A percentile compares a stretch with the other conserved stretches of the same genome.
Evolutionary conservation across 1,140 invertebrate species (phyloP).

Genomic region (Cotesia typhae): DNA sequence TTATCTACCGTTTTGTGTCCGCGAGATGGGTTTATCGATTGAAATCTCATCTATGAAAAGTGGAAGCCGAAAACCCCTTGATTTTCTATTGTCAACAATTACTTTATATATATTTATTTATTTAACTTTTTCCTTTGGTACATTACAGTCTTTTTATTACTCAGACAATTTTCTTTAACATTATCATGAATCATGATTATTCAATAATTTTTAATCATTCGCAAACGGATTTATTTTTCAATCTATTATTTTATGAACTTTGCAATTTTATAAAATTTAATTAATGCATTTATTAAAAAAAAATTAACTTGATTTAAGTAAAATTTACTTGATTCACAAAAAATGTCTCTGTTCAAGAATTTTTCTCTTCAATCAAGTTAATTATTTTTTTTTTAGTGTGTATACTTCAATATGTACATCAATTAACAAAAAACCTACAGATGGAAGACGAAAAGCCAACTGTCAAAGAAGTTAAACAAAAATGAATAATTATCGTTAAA

Average conservation of each 20-base stretch:
- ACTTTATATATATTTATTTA: neutral
- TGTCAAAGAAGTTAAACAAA: neutral
- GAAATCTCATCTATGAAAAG: slow-evolving; percentile 24
- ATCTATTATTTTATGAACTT: too few relatives aligned
- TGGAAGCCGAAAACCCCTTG: slow-evolving; percentile 11
- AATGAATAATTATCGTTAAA: slow-evolving; percentile 10
- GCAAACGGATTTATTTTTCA: too few relatives aligned
- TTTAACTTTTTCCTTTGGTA: neutral
- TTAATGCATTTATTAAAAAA: neutral
- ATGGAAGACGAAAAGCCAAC: too few relatives aligned
- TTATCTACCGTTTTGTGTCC: slow-evolving; percentile 48
- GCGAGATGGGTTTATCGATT: slow-evolving; percentile 42
- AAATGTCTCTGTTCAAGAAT: too few relatives aligned
- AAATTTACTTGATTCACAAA: too few relatives aligned
- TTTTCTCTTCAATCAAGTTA: too few relatives aligned
- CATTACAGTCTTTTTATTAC: neutral
- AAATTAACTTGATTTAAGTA: neutral
- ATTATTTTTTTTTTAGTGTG: too few relatives aligned
- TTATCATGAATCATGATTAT: too few relatives aligned
- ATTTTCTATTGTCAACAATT: neutral
- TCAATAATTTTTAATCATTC: too few relatives aligned
- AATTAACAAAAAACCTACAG: slow-evolving; percentile 1
- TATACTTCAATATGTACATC: too few relatives aligned
- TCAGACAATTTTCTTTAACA: too few relatives aligned
- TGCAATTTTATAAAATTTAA: too few relatives aligned